Percentiles rank a stretch among this genome's conserved stretches.
phyloP scores from a whole-genome alignment of 1,140 invertebrate species.

The Nephotettix cincticeps region DNA sequence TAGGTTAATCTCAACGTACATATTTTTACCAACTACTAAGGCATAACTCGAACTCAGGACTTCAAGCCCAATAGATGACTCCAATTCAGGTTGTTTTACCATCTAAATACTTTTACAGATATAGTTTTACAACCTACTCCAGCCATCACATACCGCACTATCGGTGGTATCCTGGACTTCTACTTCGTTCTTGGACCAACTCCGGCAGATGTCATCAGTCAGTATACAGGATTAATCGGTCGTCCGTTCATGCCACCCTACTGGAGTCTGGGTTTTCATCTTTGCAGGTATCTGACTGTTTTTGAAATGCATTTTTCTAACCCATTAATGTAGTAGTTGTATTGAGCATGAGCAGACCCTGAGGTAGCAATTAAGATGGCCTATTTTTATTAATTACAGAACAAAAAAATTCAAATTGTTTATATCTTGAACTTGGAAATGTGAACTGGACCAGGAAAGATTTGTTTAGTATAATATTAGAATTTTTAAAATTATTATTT shows the following conservation, averaged over 20 bases:
- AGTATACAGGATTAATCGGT: slow-evolving; percentile 76
- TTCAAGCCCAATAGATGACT: not conserved
- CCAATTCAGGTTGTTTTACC: no score
- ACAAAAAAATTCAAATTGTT: no score
- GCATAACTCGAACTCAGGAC: not conserved
- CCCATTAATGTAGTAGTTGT: no score
- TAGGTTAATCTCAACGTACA: not conserved
- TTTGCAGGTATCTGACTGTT: slow-evolving; percentile 72
- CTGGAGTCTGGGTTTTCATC: slow-evolving; percentile 86
- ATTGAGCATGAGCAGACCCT: no score
- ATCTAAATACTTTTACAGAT: slow-evolving; percentile 55
- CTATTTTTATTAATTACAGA: no score
- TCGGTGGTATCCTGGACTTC: slow-evolving; percentile 76
- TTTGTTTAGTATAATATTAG: no score
- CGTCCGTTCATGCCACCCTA: slow-evolving; percentile 80
- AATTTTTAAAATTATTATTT: no score
- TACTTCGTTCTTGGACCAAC: slow-evolving; percentile 71
- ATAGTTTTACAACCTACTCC: slow-evolving; percentile 74
- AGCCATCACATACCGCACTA: slow-evolving; percentile 70
- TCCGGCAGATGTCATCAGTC: slow-evolving; percentile 67
- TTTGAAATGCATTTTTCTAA: no score
- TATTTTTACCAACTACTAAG: not conserved
- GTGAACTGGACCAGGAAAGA: no score
- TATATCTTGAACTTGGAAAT: no score
- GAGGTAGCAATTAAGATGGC: no score